These are phyloP conservation scores for Tamandua tetradactyla DNA, from an alignment of 2,797 vertebrate genomes.

Conservation along the genomic window DNA sequence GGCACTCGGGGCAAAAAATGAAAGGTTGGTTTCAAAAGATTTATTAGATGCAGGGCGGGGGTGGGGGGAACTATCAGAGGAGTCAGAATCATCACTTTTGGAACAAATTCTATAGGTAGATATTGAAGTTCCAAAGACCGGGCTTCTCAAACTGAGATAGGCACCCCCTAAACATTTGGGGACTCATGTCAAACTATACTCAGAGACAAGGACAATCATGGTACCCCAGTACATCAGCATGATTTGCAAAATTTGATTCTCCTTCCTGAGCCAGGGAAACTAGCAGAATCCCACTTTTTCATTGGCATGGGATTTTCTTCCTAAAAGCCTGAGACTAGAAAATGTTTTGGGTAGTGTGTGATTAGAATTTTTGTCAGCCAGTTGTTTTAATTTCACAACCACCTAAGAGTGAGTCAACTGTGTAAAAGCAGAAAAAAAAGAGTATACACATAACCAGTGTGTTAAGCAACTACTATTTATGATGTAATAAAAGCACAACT, in stretches of 20 bases:
- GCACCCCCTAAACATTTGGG: background rate
- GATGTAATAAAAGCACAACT: background rate
- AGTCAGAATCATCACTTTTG: background rate
- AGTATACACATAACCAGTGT: background rate
- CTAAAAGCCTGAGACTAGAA: background rate
- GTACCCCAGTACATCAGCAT: background rate
- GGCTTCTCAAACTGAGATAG: background rate
- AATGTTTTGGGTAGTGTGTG: background rate
- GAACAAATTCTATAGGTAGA: background rate
- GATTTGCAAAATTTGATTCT: background rate
- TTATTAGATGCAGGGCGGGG: background rate
- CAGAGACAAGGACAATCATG: background rate
- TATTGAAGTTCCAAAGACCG: background rate
- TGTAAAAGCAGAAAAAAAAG: background rate
- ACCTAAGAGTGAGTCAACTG: background rate
- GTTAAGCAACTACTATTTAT: background rate
- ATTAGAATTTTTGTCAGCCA: background rate
- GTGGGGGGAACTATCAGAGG: too few species aligned
- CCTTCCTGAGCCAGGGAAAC: background rate
- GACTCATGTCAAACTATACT: background rate
- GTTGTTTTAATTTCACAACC: background rate
- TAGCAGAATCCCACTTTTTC: background rate
- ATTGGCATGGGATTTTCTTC: background rate
- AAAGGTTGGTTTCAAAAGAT: background rate
- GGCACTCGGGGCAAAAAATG: background rate